Conservation (phyloP, 92 coral and sea anemone species). For the Phymanthus crucifer region DNA sequence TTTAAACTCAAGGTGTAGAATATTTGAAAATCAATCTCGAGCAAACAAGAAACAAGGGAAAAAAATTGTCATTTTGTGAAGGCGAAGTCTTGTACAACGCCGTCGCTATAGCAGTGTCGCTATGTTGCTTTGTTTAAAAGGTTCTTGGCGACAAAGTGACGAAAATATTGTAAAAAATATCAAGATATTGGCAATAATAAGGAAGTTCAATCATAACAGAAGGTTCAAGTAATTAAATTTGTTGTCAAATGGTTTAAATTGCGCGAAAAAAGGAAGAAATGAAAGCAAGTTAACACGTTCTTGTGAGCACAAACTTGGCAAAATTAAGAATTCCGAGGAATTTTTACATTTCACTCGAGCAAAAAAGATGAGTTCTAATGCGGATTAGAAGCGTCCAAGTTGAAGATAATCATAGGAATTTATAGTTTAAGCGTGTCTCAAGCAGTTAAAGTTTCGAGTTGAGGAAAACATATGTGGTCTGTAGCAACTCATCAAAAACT, state of each 20-base stretch:
- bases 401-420: neutral
- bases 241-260: neutral
- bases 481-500: slow-evolving; percentile 61
- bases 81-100: neutral
- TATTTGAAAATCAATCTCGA: neutral
- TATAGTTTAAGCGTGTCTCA: neutral
- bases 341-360: no score
- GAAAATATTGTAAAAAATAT: neutral
- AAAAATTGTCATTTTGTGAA: neutral
- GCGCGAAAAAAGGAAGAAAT: no score
- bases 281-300: no score
- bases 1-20: neutral
- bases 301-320: no score
- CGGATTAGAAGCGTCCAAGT: no score
- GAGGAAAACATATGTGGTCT: slow-evolving; percentile 87
- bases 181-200: neutral
- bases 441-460: slow-evolving; percentile 10
- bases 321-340: no score
- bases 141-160: neutral
- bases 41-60: neutral
- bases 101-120: neutral
- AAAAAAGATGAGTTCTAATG: no score
- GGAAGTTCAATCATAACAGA: neutral
- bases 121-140: neutral
- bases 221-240: neutral